These are phyloP conservation scores for Romanogobio albipinnatus DNA, from an alignment of 2,113 vertebrate species.

Conservation along the genomic window DNA sequence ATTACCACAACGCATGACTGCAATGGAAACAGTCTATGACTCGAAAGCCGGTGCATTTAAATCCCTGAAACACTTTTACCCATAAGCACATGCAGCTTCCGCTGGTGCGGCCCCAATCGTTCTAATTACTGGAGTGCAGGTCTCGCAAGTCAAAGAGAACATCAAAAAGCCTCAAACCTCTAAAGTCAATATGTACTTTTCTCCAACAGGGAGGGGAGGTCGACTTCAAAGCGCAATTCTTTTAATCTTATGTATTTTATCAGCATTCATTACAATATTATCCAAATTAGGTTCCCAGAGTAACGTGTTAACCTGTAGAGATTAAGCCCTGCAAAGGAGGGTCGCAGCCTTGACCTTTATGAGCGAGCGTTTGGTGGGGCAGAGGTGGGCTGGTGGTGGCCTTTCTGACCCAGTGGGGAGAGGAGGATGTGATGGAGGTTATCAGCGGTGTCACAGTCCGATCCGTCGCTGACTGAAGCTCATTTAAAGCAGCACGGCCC, in stretches of 20 bases:
- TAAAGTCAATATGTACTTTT: slow-evolving; percentile 72
- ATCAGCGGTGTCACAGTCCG: slow-evolving; percentile 31
- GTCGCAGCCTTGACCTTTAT: slow-evolving; percentile 61
- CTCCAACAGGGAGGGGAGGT: slow-evolving; percentile 63
- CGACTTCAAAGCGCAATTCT: slow-evolving; percentile 64
- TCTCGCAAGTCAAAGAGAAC: slow-evolving; percentile 68
- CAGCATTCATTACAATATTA: slow-evolving; percentile 70
- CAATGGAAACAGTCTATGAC: neutral
- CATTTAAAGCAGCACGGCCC: slow-evolving; percentile 17
- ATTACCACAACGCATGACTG: neutral
- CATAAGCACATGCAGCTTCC: slow-evolving; percentile 52
- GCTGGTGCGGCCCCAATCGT: slow-evolving; percentile 49
- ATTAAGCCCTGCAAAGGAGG: slow-evolving; percentile 56
- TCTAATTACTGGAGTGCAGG: slow-evolving; percentile 63
- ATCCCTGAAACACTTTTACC: slow-evolving; percentile 49
- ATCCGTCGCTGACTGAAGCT: neutral
- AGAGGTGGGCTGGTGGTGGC: slow-evolving; percentile 47
- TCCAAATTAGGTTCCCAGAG: slow-evolving; percentile 66
- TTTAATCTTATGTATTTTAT: slow-evolving; percentile 70
- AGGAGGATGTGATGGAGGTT: slow-evolving; percentile 48
- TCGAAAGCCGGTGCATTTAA: neutral
- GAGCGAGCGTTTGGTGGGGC: slow-evolving; percentile 54
- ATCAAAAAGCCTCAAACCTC: slow-evolving; percentile 70
- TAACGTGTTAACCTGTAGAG: slow-evolving; percentile 62
- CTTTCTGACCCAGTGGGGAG: slow-evolving; percentile 56